A percentile compares a stretch with the other conserved stretches of the same genome.
Conservation (phyloP, 2,888 invertebrate species). For the Idaea biselata region DNA sequence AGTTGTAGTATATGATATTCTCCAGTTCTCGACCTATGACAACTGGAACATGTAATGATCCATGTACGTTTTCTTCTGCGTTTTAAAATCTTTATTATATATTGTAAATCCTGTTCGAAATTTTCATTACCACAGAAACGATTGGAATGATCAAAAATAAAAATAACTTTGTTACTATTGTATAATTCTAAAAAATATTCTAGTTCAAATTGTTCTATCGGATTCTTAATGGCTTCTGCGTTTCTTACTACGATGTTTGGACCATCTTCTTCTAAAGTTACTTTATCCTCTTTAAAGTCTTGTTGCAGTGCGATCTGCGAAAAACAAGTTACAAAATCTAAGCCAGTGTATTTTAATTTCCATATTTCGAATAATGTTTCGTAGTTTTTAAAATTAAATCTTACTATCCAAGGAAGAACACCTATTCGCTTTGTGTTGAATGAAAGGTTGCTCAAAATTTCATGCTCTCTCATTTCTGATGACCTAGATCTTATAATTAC, state of each 20-base stretch:
- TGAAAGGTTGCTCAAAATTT: conserved; percentile 38
- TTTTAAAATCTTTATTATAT: conserved; percentile 32
- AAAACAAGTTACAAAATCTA: conserved; percentile 32
- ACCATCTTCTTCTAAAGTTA: conserved; percentile 16
- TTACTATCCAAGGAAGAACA: conserved; percentile 39
- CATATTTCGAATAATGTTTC: conserved; percentile 31
- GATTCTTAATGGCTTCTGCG: conserved; percentile 14
- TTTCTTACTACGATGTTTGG: conserved; percentile 21
- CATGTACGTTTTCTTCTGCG: conserved; percentile 35
- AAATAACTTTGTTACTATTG: conserved; percentile 34
- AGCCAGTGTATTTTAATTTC: conserved; percentile 22
- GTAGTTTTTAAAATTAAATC: conserved; percentile 35
- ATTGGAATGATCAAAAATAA: conserved; percentile 44
- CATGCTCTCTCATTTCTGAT: conserved; percentile 43
- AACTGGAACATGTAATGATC: conserved; percentile 39
- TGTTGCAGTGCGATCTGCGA: conserved; percentile 32
- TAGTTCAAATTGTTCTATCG: conserved; percentile 33
- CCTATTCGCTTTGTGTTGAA: conserved; percentile 34
- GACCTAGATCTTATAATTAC: conserved; percentile 33
- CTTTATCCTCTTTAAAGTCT: conserved; percentile 18
- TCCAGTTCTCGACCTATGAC: conserved; percentile 18
- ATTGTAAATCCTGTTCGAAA: conserved; percentile 35
- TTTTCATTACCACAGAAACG: conserved; percentile 32
- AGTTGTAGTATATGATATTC: no score
- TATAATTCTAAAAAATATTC: conserved; percentile 38